Conservation (phyloP, 2,113 vertebrate species). For the Choloepus hoffmanni region DNA sequence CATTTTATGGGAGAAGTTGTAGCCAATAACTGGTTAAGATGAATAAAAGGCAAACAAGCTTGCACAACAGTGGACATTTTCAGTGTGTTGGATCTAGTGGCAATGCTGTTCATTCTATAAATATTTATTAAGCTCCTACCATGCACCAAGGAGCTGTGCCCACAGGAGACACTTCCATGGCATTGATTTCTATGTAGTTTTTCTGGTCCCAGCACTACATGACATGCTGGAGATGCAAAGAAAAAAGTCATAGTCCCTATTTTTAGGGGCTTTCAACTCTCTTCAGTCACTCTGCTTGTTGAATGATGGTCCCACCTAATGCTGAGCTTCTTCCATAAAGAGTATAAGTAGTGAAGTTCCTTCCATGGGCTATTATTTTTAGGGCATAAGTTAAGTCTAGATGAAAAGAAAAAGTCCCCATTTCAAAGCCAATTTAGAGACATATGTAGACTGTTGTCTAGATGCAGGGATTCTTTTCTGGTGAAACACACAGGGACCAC, state of each 20-base stretch:
- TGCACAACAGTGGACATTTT: not conserved
- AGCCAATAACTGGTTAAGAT: not conserved
- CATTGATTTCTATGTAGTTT: not conserved
- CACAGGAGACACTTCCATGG: constrained; percentile 7
- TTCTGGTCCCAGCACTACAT: not conserved
- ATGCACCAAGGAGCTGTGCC: not conserved
- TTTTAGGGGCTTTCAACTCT: not conserved
- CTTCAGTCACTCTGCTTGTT: not conserved
- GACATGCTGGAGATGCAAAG: not conserved
- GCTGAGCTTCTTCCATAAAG: constrained; percentile 21
- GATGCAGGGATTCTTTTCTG: constrained; percentile 64
- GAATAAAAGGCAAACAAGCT: not conserved
- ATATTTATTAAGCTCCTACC: constrained; percentile 42
- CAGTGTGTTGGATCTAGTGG: constrained; percentile 4
- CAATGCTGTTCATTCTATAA: not conserved
- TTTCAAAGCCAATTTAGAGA: constrained; percentile 59
- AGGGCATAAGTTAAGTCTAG: constrained; percentile 63
- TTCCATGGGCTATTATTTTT: constrained; percentile 49
- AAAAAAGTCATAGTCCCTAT: not conserved
- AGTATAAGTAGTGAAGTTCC: not conserved
- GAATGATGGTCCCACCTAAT: not conserved
- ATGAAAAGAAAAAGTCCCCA: constrained; percentile 16
- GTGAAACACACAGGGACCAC: constrained; percentile 65
- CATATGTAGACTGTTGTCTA: constrained; percentile 62
- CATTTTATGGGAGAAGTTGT: not conserved